Base-by-base conservation (phyloP, 2,888 invertebrate genomes). In the Sylvicola cinctus region DNA sequence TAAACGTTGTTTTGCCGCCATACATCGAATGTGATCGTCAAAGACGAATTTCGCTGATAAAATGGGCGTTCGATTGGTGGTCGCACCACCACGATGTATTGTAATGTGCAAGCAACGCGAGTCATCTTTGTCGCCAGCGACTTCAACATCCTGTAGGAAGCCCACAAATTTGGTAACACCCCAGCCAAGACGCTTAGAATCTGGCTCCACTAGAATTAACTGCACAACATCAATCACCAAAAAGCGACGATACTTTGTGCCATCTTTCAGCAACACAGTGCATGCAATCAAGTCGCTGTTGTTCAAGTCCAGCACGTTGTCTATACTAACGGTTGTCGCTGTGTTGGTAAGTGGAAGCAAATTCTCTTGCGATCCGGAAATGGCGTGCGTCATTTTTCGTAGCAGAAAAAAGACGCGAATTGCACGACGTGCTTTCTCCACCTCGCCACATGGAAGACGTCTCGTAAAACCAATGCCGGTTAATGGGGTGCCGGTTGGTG, bases 271-370 rank as follows among this genome's bases (percentile, higher is more conserved):
- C 16, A 88, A 72, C 26, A 96, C 85, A 13, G 88, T 90, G 52
- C 96, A 98, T 2, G 91, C 88, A 49, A 96, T 88, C 39, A 98
- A 66, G 61, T 98, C 96, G 43, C 93, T 91, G 56, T 96, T 95
- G 60, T 91, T 95, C 49, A 98, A 70, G 63, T 98, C 93, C 49
- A 98, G 70, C 39, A 88, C 84, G 55, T 93, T 87, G 43, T 90
- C 85, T 41, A 90, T 76, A 63, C 87, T 84, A 34, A 95, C 87
- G 50, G 87, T 83, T 40, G 78, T 78, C 40, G 76, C 73, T 2
- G 79, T 76, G 51, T 88, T 85, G 2, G 88, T 84, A 32, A 96
- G 59, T 1, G 96, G 96, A 46, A 96, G 62, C 48, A 87, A 77
- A 0, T 69, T 74, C 58, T 96, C 96, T 7, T 67, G 54, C 51